phyloP scores from a whole-genome alignment of 2,888 invertebrate species.

The Mesoligia furuncula region DNA sequence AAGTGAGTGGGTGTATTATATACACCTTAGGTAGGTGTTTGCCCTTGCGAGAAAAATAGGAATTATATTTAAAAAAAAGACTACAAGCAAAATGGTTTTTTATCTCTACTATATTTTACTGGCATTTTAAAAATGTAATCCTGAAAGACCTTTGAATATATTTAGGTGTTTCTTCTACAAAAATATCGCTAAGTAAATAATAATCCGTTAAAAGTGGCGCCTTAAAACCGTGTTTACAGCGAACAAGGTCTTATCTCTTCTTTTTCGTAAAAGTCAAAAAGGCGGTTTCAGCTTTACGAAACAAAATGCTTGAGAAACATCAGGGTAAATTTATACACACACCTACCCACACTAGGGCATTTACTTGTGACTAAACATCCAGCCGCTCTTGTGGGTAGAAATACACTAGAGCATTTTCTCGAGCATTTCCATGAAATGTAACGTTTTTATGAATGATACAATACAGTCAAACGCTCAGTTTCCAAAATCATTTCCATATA shows the following conservation, averaged over 20 bases:
- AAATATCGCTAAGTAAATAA: slow-evolving; percentile 49
- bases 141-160: slow-evolving; percentile 26
- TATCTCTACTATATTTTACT: slow-evolving; percentile 10
- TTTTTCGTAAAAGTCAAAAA: slow-evolving; percentile 41
- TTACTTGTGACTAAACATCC: neutral
- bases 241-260: slow-evolving; percentile 39
- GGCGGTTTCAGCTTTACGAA: slow-evolving; percentile 27
- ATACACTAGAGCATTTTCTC: no score
- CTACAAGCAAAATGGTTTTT: slow-evolving; percentile 13
- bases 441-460: no score
- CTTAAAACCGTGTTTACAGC: slow-evolving; percentile 25
- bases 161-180: slow-evolving; percentile 30
- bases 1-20: neutral
- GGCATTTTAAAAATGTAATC: slow-evolving; percentile 42
- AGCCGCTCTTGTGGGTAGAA: neutral
- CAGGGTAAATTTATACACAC: slow-evolving; percentile 19
- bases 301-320: slow-evolving; percentile 37
- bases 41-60: neutral
- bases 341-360: neutral
- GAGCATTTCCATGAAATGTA: no score
- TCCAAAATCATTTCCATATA: no score
- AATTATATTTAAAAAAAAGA: neutral
- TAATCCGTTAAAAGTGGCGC: slow-evolving; percentile 56
- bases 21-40: no score
- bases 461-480: no score